Percentiles rank a stretch among this genome's conserved stretches.
phyloP scores from a whole-genome alignment of 2,113 vertebrate species.

The Opisthocomus hoazin region DNA sequence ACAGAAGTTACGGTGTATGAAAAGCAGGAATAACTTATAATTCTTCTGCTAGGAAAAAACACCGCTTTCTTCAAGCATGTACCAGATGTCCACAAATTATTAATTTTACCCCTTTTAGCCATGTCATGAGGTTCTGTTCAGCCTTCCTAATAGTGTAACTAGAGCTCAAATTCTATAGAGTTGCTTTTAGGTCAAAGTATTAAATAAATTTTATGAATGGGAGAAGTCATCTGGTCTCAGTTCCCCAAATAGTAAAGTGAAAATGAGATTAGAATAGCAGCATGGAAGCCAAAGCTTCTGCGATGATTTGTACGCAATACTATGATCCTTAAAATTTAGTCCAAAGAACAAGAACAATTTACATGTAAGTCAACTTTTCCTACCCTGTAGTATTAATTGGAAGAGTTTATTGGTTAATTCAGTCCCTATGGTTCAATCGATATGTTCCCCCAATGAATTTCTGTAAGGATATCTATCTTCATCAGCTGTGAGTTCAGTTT shows the following conservation, averaged over 20 bases:
- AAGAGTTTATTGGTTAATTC: background rate
- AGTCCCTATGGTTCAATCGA: background rate
- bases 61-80: rapidly evolving
- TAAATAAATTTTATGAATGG: background rate
- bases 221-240: background rate
- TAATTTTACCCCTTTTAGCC: background rate
- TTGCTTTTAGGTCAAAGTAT: background rate
- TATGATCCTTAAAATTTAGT: background rate
- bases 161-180: background rate
- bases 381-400: background rate
- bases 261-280: background rate
- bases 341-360: background rate
- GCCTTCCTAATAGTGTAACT: background rate
- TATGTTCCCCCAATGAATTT: background rate
- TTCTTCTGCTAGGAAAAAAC: background rate
- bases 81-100: background rate
- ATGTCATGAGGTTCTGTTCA: background rate
- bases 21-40: background rate
- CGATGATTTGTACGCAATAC: background rate
- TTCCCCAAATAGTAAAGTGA: background rate
- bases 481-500: background rate
- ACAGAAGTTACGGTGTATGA: background rate
- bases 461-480: background rate
- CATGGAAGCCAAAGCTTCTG: background rate
- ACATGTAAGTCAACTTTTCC: background rate